Conservation (phyloP, 2,113 vertebrate genomes). For the Bolborhynchus lineola region DNA sequence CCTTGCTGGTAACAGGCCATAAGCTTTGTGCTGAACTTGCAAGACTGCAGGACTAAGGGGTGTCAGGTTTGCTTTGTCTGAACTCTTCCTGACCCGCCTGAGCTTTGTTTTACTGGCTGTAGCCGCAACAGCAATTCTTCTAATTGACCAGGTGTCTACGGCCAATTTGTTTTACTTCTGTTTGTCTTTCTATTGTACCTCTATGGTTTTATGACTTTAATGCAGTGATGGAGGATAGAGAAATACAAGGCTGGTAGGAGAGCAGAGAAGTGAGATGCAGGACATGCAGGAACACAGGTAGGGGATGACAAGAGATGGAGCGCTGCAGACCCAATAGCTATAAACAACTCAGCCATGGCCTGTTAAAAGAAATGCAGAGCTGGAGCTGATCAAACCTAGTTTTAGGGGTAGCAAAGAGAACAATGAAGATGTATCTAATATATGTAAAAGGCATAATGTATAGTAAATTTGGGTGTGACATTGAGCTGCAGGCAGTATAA, state of each 20-base stretch:
- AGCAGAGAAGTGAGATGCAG: neutral
- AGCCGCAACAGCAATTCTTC: slow-evolving; percentile 22
- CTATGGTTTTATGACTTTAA: neutral
- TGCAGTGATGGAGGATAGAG: neutral
- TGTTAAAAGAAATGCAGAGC: neutral
- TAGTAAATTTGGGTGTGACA: neutral
- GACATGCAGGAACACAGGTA: neutral
- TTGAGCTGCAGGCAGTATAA: neutral
- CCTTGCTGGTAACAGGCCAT: neutral
- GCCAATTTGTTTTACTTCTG: slow-evolving; percentile 11
- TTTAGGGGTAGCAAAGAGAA: neutral
- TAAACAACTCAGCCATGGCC: neutral
- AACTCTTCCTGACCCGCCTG: slow-evolving; percentile 6
- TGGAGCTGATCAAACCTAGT: neutral
- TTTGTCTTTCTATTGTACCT: slow-evolving; percentile 5
- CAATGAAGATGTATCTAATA: neutral
- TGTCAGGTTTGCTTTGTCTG: slow-evolving; percentile 13
- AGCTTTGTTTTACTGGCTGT: slow-evolving; percentile 13
- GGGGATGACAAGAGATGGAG: neutral
- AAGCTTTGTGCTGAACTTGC: slow-evolving; percentile 27
- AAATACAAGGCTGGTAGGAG: neutral
- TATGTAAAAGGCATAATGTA: neutral
- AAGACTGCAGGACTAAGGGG: neutral
- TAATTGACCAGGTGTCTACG: neutral
- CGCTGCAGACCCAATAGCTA: neutral